Evolutionary conservation across 1,140 invertebrate species (phyloP).

Genomic region (Chlorops oryzae): DNA sequence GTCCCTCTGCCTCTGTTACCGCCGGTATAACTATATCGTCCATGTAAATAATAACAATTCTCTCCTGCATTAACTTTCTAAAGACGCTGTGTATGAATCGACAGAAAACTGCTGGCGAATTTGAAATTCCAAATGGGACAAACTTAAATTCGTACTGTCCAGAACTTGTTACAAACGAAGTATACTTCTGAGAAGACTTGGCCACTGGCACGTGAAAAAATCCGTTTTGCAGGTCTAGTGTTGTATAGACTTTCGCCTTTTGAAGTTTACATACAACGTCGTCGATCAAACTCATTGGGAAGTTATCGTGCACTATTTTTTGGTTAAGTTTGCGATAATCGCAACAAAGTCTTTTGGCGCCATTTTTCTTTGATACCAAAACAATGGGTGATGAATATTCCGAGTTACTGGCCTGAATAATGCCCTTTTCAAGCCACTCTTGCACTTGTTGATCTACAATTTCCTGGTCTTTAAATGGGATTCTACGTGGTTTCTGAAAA

Average conservation of each 20-base stretch:
- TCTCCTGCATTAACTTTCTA: not conserved
- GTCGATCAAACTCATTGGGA: slow-evolving; percentile 19
- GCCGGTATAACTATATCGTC: slow-evolving; percentile 8
- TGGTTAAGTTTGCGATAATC: slow-evolving; percentile 5
- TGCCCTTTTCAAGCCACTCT: slow-evolving; percentile 10
- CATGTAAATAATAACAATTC: slow-evolving; percentile 1
- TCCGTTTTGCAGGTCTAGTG: slow-evolving; percentile 14
- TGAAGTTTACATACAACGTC: no score
- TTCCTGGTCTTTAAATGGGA: not conserved
- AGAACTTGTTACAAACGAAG: not conserved
- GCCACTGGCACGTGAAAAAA: slow-evolving; percentile 9
- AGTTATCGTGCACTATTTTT: slow-evolving; percentile 10
- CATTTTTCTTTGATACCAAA: slow-evolving; percentile 25
- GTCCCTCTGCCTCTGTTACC: not conserved
- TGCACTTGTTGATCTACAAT: not conserved
- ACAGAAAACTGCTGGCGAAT: slow-evolving; percentile 6
- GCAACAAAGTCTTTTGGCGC: slow-evolving; percentile 19
- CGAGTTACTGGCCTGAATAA: not conserved
- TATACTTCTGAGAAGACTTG: not conserved
- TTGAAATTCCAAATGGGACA: slow-evolving; percentile 1
- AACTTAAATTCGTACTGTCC: slow-evolving; percentile 8
- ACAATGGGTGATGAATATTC: slow-evolving; percentile 24
- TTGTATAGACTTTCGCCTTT: slow-evolving; percentile 15
- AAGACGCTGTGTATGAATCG: not conserved
- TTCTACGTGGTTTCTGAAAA: not conserved